Base-by-base conservation (phyloP, 2,888 invertebrate genomes). In the Megalurothrips usitatus region DNA sequence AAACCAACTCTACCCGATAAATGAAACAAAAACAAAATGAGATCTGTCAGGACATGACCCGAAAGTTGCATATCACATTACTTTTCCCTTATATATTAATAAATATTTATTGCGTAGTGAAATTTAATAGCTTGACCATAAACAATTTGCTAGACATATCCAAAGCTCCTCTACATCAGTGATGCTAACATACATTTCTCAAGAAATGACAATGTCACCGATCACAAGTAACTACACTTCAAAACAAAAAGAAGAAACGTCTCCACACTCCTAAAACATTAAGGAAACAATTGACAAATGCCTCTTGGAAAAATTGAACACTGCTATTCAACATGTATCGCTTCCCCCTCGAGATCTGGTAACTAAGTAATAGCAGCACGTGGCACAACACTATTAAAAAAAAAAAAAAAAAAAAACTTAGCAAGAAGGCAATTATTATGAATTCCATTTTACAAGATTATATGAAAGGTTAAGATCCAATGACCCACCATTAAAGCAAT, bases 21-120 rank as follows among this genome's bases (percentile, higher is more conserved):
- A 58, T 17, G n/a, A n/a, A 58, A 58, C 11, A 6, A 14, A 17
- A 58, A 43, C 34, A 75, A 75, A 75, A 75, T 26, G 68, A 75
- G 68, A 26, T 75, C 68, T 11, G 26, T 75, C 10, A 75, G 23
- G 68, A 26, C 68, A 26, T 26, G 68, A 75, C 68, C 68, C 26
- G 68, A 75, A 75, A 75, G 26, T 75, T 26, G 26, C 68, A 75
- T 75, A 75, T 75, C 68, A 75, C 68, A 75, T 75, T 75, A 75
- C 68, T 75, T 26, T 75, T 75, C 68, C 26, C 68, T 75, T 75
- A 75, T 8, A 10, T 26, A 75, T 75, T 75, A 75, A 75, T 26
- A 75, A 58, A 14, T 14, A 75, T 75, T 75, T 75, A 75, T 75
- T 75, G 68, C 68, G 26, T 75, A 75, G 10, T 75, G 68, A 75